A percentile compares a stretch with the other conserved stretches of the same genome.
Evolutionary conservation across 2,888 invertebrate genomes (phyloP).

Genomic region (Copidosoma aretas): DNA sequence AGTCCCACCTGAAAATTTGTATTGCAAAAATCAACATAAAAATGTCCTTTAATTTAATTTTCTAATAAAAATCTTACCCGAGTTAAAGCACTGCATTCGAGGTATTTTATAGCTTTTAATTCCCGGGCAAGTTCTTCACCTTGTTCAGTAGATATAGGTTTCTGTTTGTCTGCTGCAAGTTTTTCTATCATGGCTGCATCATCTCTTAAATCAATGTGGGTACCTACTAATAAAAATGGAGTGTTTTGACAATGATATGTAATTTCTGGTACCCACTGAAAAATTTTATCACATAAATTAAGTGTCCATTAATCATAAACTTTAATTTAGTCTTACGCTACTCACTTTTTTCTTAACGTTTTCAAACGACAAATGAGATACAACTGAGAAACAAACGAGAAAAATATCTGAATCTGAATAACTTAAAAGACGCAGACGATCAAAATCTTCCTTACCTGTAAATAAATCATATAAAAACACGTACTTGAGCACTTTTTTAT

Average conservation of each 20-base stretch:
- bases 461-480: conserved; percentile 37
- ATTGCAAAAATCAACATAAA: conserved; percentile 1
- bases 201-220: conserved; percentile 97
- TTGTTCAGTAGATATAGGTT: conserved; percentile 94
- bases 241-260: conserved; percentile 99
- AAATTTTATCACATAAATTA: conserved; percentile 43
- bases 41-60: neutral
- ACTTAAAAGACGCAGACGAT: conserved; percentile 92
- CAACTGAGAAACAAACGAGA: conserved; percentile 98
- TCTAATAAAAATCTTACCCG: conserved; percentile 68
- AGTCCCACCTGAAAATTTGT: conserved; percentile 81
- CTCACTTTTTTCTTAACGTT: conserved; percentile 97
- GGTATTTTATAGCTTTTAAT: conserved; percentile 97
- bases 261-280: conserved; percentile 98
- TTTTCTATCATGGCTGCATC: conserved; percentile 93
- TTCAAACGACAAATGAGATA: conserved; percentile 98
- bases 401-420: conserved; percentile 99
- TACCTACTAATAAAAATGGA: conserved; percentile 95
- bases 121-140: conserved; percentile 98
- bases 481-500: too few species aligned
- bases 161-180: conserved; percentile 97
- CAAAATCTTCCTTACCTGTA: conserved; percentile 95
- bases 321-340: conserved; percentile 7
- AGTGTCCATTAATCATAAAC: conserved; percentile 8
- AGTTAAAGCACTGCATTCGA: conserved; percentile 98